A percentile compares a stretch with the other conserved stretches of the same genome.
Evolutionary conservation across 2,113 vertebrate genomes (phyloP).

Genomic region (Emberiza fucata): DNA sequence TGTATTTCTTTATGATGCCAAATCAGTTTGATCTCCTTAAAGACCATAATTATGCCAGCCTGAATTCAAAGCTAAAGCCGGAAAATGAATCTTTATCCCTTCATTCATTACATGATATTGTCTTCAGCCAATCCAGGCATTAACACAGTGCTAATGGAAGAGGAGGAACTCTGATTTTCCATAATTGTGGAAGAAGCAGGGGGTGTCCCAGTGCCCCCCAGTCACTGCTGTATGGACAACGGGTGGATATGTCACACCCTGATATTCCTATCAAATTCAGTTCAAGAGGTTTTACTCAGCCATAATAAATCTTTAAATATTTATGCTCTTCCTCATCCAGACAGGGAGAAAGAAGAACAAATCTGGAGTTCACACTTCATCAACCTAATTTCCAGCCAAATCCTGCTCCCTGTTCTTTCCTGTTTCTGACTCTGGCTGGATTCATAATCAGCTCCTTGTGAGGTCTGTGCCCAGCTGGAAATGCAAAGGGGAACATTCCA

Average conservation of each 20-base stretch:
- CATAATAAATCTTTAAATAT: neutral
- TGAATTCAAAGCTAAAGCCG: slow-evolving; percentile 27
- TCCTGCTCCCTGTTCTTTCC: neutral
- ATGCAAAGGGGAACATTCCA: neutral
- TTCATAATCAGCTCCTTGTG: neutral
- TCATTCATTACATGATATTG: slow-evolving; percentile 38
- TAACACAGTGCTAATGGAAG: neutral
- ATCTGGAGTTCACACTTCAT: neutral
- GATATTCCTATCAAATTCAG: neutral
- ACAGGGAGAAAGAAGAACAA: neutral
- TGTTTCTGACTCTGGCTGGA: neutral
- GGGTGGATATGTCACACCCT: neutral
- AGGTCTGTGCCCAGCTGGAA: neutral
- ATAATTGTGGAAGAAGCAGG: neutral
- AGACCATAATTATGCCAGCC: slow-evolving; percentile 32
- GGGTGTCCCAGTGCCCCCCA: neutral
- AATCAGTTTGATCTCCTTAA: slow-evolving; percentile 46
- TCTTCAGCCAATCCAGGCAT: slow-evolving; percentile 34
- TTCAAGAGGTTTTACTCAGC: neutral
- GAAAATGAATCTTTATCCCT: slow-evolving; percentile 18
- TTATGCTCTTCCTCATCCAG: neutral
- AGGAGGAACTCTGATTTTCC: neutral
- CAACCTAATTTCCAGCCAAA: neutral
- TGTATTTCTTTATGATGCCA: neutral
- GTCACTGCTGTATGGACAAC: neutral